Percentiles rank a stretch among this genome's conserved stretches.
phyloP scores from a whole-genome alignment of 2,113 vertebrate species.

The Myotis lucifugus region DNA sequence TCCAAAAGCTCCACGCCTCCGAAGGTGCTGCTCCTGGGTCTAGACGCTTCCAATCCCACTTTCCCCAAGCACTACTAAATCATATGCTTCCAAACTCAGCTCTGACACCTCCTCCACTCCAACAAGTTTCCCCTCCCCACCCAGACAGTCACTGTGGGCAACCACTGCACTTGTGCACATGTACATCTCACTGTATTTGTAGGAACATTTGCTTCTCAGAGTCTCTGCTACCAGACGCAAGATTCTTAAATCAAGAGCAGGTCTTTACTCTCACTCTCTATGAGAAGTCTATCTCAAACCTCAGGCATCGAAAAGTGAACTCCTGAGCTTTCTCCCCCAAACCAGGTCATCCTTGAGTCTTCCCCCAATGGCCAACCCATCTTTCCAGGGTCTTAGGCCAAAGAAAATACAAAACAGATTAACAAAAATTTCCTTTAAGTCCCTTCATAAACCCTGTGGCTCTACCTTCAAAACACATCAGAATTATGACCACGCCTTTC shows the following conservation, averaged over 20 bases:
- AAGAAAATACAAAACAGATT: neutral
- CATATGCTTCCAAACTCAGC: neutral
- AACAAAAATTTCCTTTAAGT: neutral
- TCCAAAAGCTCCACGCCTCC: neutral
- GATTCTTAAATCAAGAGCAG: neutral
- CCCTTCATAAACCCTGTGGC: neutral
- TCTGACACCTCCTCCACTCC: neutral
- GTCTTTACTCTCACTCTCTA: neutral
- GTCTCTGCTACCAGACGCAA: neutral
- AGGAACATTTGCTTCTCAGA: neutral
- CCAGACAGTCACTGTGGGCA: neutral
- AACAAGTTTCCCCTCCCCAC: too few relatives aligned
- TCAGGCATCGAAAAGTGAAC: neutral
- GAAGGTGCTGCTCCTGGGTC: too few relatives aligned
- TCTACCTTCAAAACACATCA: neutral
- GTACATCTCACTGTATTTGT: neutral
- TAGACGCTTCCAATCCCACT: neutral
- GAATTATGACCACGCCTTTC: neutral
- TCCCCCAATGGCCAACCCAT: neutral
- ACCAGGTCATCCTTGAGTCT: neutral
- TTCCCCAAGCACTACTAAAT: neutral
- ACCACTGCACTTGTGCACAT: neutral
- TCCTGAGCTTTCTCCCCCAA: neutral
- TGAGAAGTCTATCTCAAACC: neutral
- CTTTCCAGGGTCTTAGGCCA: neutral